These are phyloP conservation scores for Dasysyrphus tricinctus DNA, from an alignment of 2,888 invertebrate genomes.

Conservation along the genomic window DNA sequence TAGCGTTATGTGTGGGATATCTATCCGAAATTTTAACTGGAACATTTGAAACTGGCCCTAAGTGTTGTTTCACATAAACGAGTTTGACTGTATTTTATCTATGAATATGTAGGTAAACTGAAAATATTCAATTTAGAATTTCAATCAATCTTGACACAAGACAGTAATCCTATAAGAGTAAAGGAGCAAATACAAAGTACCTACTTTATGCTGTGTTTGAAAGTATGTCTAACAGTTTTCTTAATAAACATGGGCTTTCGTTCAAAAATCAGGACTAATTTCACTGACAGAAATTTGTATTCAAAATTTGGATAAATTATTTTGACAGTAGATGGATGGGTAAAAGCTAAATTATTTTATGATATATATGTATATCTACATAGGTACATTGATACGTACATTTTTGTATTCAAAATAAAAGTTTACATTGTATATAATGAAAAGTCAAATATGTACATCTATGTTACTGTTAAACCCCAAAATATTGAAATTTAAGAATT, in stretches of 20 bases:
- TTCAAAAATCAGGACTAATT: slow-evolving; percentile 16
- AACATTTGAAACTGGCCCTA: no score
- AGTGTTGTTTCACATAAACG: no score
- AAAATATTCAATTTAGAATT: slow-evolving; percentile 39
- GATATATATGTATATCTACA: no score
- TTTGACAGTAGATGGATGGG: slow-evolving; percentile 11
- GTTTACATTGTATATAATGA: no score
- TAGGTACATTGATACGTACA: no score
- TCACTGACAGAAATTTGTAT: not conserved
- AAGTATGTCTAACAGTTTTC: not conserved
- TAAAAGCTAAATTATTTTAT: not conserved
- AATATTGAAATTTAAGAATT: no score
- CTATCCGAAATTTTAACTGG: no score
- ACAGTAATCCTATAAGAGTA: slow-evolving; percentile 28
- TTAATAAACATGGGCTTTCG: not conserved
- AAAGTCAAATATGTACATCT: no score
- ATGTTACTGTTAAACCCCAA: no score
- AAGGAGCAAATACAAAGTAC: slow-evolving; percentile 6
- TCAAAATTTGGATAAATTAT: not conserved
- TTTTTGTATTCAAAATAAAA: no score
- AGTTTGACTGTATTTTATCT: not conserved
- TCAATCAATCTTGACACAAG: slow-evolving; percentile 43
- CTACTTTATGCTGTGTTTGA: not conserved
- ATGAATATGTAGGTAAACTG: not conserved
- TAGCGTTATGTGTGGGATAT: no score